Evolutionary conservation across 2,888 invertebrate species (phyloP), one percentile per base, ranked within the genome.

Genomic region (Drosophila colorata): DNA sequence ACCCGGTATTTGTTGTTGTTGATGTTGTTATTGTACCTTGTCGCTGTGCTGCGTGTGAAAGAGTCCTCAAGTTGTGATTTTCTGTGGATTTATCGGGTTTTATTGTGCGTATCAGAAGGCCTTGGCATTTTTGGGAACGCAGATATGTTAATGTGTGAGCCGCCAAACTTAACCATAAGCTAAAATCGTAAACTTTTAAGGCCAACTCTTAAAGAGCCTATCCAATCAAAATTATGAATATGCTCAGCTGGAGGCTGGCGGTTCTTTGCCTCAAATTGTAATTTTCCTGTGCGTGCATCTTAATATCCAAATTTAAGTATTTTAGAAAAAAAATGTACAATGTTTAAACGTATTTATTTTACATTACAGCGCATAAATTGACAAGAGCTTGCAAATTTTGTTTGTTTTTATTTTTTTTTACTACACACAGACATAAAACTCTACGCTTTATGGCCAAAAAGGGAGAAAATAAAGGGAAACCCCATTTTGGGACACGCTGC

Each of bases 51-150:
- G 85, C 88, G 88, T 85, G 85, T 68, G 60, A 78, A 80, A 74
- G 76, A 74, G 79, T 74, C 84, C 70, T 88, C 76, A 85, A 78
- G 71, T 80, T 88, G 76, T 87, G 88, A 88, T 84, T 85, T 82
- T 67, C 44, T 65, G 67, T 48, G 67, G 88, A 74, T 81, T 85
- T 88, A 78, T 76, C 67, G 74, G 79, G 71, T 68, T 85, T 85
- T 85, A 86, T 86, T 87, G 82, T 80, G 88, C 80, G 87, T 84
- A 75, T 69, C 88, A 66, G 60, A 63, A 48, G 63, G 48, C 69
- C 74, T 78, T 86, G 86, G 69, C 73, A 80, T 86, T 80, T 71
- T 70, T 28, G 28, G 28, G 14, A 67, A 63, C 69, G 46, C 69
- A 72, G 81, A 84, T 74, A 82, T 79, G 79, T 75, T 79, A 82